phyloP scores from a whole-genome alignment of 2,113 vertebrate species.

The Cisticola juncidis region DNA sequence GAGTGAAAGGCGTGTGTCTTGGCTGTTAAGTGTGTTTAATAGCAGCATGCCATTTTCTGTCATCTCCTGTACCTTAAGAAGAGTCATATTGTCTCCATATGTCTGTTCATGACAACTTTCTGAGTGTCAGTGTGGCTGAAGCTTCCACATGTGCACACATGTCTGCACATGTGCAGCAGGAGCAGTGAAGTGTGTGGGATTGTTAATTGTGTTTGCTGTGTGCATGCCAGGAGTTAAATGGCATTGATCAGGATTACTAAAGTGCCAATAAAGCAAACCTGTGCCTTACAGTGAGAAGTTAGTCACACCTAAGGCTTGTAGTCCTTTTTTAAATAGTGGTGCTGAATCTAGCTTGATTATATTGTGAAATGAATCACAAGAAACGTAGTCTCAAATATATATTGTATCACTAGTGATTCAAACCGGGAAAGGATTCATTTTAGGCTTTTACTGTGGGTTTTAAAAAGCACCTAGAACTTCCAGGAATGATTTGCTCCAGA shows the following conservation, averaged over 20 bases:
- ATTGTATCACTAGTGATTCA: background rate
- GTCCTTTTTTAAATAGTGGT: background rate
- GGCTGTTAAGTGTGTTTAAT: background rate
- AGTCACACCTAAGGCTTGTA: background rate
- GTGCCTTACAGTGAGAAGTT: background rate
- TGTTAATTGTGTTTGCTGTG: background rate
- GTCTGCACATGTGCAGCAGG: background rate
- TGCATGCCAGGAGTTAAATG: background rate
- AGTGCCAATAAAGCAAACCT: background rate
- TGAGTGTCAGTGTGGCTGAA: background rate
- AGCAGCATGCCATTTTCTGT: background rate
- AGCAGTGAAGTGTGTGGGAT: background rate
- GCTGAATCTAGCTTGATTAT: background rate
- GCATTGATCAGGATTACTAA: background rate
- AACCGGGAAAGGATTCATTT: background rate
- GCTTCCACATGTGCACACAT: background rate
- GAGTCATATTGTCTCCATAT: background rate
- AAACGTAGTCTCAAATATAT: background rate
- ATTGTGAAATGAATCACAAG: background rate
- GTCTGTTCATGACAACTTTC: background rate
- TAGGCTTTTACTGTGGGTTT: background rate
- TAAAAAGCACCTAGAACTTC: background rate
- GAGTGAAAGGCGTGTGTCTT: constrained; percentile 19
- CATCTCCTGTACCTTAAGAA: background rate
- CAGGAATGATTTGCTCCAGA: background rate